Evolutionary conservation across 1,140 invertebrate species (phyloP).

Genomic region (Bathynomus jamesi): DNA sequence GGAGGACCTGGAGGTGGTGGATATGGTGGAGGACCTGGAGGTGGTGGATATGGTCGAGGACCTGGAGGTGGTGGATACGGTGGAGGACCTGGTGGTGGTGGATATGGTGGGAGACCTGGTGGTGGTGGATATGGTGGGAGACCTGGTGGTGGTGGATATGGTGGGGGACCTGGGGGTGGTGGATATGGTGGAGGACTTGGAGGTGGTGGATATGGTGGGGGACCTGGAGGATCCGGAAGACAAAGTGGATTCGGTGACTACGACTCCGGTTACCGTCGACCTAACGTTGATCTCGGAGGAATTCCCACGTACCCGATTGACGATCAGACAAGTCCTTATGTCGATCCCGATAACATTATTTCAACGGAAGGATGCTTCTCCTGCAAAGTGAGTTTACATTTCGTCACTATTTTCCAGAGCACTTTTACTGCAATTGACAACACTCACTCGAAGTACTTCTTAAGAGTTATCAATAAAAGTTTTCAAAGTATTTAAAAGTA

Average conservation of each 20-base stretch:
- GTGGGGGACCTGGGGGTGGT: conserved; percentile 14
- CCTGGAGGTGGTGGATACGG: conserved; percentile 1
- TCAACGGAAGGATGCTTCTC: conserved; percentile 83
- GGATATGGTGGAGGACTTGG: not conserved
- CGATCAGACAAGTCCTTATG: conserved; percentile 58
- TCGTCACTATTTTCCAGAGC: not conserved
- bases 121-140: not conserved
- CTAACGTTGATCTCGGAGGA: conserved; percentile 30
- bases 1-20: conserved; percentile 8
- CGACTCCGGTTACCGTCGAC: conserved; percentile 40
- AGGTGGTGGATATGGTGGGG: conserved; percentile 7
- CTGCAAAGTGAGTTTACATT: conserved; percentile 58
- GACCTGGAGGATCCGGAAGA: conserved; percentile 12
- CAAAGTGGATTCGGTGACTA: conserved; percentile 9
- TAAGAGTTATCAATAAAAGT: too few species aligned
- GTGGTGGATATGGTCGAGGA: not conserved
- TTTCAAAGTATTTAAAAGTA: not conserved
- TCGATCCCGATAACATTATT: conserved; percentile 58
- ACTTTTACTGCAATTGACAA: not conserved
- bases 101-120: not conserved
- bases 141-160: conserved; percentile 2
- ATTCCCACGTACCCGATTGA: conserved; percentile 46
- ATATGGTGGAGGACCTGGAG: not conserved
- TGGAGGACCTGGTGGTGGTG: not conserved
- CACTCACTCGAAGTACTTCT: too few species aligned